A percentile compares a stretch with the other conserved stretches of the same genome.
phyloP scores from a whole-genome alignment of 2,888 invertebrate genomes.

The Dicyrtoma fusca region DNA sequence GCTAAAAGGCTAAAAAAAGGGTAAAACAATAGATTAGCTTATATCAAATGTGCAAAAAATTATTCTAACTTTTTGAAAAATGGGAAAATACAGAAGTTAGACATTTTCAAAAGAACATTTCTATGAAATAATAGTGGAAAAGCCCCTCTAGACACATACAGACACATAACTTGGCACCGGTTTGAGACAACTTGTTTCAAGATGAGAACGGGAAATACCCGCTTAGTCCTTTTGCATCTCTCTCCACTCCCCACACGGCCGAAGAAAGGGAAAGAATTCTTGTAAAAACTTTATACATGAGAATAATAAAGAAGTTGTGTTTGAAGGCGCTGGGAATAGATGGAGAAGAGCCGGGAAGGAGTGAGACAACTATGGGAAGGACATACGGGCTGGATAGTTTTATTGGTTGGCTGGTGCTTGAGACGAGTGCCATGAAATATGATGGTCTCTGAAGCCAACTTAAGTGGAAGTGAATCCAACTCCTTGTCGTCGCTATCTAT shows the following conservation, averaged over 20 bases:
- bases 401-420: conserved; percentile 32
- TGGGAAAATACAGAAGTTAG: too few relatives aligned
- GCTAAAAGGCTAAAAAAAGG: too few relatives aligned
- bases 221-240: background rate
- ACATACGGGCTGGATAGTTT: conserved; percentile 20
- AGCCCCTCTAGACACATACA: too few relatives aligned
- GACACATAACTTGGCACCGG: too few relatives aligned
- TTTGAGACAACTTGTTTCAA: too few relatives aligned
- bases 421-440: conserved; percentile 33
- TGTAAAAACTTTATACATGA: background rate
- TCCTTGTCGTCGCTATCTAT: background rate
- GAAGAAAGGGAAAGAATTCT: background rate
- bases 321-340: conserved; percentile 19
- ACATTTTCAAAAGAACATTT: too few relatives aligned
- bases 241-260: too few relatives aligned
- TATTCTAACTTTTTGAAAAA: too few relatives aligned
- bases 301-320: conserved; percentile 24
- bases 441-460: conserved; percentile 17
- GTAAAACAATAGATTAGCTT: too few relatives aligned
- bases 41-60: too few relatives aligned
- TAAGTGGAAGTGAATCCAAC: conserved; percentile 2
- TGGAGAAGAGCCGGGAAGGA: conserved; percentile 12
- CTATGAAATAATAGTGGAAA: too few relatives aligned
- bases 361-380: conserved; percentile 13
- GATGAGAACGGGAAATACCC: background rate